A percentile compares a stretch with the other conserved stretches of the same genome.
Conservation (phyloP, 2,797 vertebrate genomes). For the Diceros bicornis region DNA sequence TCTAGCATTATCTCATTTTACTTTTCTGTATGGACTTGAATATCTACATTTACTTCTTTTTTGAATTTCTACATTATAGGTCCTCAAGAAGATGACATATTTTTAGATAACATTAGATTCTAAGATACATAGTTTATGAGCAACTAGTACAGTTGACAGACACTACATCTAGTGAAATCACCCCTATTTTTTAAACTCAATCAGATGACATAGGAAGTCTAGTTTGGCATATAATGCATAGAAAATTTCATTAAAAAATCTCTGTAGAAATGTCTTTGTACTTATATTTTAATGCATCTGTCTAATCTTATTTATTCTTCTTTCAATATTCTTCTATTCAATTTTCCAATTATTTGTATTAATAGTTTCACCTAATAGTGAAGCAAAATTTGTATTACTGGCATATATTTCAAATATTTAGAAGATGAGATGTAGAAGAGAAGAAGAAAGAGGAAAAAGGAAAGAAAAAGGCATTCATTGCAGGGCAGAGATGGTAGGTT, state of each 20-base stretch:
- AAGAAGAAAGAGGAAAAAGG: not conserved
- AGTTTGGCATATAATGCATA: not conserved
- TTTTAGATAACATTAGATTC: not conserved
- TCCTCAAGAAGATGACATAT: not conserved
- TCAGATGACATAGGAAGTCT: not conserved
- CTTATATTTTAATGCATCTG: not conserved
- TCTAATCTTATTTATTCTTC: constrained; percentile 4
- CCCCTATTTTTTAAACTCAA: not conserved
- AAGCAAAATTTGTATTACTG: not conserved
- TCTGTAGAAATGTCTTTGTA: not conserved
- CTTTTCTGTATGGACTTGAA: not conserved
- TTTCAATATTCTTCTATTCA: not conserved
- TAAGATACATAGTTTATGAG: not conserved
- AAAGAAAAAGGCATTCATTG: not conserved
- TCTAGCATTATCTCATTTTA: not conserved
- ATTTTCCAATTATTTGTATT: constrained; percentile 28
- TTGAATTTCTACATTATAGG: constrained; percentile 2
- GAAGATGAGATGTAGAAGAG: not conserved
- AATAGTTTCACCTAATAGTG: not conserved
- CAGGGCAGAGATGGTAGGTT: not conserved
- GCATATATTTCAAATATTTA: not conserved
- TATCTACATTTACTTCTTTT: constrained; percentile 28
- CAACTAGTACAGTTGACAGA: not conserved
- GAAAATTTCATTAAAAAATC: constrained; percentile 40
- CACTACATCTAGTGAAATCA: not conserved